Evolutionary conservation across 1,140 invertebrate species (phyloP).

Genomic region (Plutomurus gul): DNA sequence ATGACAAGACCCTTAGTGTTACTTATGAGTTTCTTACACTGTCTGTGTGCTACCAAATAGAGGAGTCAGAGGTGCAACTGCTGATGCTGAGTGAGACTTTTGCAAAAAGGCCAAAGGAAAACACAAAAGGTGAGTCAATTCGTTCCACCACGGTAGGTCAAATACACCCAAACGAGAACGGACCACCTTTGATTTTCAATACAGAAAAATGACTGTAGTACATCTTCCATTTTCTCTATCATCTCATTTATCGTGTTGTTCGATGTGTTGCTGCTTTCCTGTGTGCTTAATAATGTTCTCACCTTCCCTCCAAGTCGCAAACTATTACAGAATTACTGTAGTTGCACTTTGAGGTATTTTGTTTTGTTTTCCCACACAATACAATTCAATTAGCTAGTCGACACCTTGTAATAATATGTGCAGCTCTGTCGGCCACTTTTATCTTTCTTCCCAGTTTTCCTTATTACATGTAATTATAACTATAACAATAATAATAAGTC

Average conservation of each 20-base stretch:
- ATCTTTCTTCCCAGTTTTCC: neutral
- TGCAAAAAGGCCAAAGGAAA: slow-evolving; percentile 25
- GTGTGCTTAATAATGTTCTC: too few species aligned
- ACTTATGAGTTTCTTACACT: slow-evolving; percentile 23
- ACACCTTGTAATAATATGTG: slow-evolving; percentile 38
- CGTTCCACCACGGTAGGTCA: slow-evolving; percentile 54
- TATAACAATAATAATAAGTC: too few species aligned
- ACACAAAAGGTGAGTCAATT: slow-evolving; percentile 42
- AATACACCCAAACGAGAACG: slow-evolving; percentile 24
- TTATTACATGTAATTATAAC: neutral
- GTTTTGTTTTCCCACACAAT: slow-evolving; percentile 30
- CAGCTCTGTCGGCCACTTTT: neutral
- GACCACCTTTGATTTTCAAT: slow-evolving; percentile 51
- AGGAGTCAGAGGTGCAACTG: too few species aligned
- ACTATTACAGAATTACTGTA: slow-evolving; percentile 10
- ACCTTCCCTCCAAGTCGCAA: too few species aligned
- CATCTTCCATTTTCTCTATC: neutral
- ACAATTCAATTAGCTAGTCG: slow-evolving; percentile 44
- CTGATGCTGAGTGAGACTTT: neutral
- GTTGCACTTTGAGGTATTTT: slow-evolving; percentile 23
- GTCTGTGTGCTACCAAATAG: slow-evolving; percentile 9
- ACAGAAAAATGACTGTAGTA: neutral
- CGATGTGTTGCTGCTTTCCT: neutral
- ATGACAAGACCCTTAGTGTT: slow-evolving; percentile 25
- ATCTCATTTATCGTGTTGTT: neutral